Percentiles rank a stretch among this genome's conserved stretches.
These are phyloP conservation scores for Petrocephalus microphthalmus DNA, from an alignment of 2,113 vertebrate species.

Conservation along the genomic window DNA sequence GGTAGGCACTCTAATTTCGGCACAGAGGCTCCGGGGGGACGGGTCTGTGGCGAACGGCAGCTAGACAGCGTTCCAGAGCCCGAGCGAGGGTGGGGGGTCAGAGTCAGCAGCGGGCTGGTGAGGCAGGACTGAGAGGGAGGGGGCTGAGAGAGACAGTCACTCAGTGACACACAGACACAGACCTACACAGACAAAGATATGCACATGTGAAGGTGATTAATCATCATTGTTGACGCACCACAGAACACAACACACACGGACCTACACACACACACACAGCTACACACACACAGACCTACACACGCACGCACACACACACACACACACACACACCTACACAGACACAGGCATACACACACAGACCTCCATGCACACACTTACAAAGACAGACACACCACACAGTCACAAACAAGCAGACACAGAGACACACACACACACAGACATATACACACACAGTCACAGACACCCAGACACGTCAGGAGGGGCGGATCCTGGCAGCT, in stretches of 20 bases:
- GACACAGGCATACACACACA: neutral
- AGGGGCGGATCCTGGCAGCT: neutral
- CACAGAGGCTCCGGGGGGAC: neutral
- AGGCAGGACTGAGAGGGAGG: neutral
- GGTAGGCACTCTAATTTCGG: neutral
- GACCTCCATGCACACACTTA: too few relatives aligned
- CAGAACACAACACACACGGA: neutral
- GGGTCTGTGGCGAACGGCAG: neutral
- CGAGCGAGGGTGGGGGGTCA: neutral
- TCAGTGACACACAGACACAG: neutral
- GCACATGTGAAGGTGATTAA: too few relatives aligned
- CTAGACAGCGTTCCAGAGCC: neutral
- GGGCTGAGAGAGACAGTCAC: too few relatives aligned
- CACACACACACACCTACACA: neutral
- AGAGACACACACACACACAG: neutral
- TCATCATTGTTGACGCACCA: too few relatives aligned
- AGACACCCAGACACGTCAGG: neutral
- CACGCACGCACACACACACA: neutral
- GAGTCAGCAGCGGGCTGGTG: neutral
- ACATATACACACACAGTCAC: too few relatives aligned
- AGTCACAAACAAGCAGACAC: neutral
- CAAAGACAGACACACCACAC: neutral
- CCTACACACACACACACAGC: neutral
- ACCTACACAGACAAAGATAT: neutral
- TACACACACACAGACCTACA: neutral